Evolutionary conservation across 2,888 invertebrate genomes (phyloP), one percentile per base, ranked within the genome.

Genomic region (Thera britannica): DNA sequence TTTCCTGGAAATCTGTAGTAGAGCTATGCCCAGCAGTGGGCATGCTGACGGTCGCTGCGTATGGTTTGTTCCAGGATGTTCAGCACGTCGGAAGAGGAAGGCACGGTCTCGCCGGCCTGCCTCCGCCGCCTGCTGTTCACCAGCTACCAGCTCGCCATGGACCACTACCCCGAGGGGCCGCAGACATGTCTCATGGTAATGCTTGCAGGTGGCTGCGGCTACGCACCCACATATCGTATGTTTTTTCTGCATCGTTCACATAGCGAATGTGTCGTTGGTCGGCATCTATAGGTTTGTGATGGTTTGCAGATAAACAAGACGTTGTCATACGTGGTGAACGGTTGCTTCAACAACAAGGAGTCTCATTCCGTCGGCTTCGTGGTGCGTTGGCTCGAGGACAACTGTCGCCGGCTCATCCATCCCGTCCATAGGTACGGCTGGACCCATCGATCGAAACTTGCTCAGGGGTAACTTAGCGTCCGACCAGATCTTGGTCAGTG

Each of bases 341-440:
- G 97, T 23, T 97, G 97, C 83, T 98, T 97, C 90, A 97, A 97
- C 85, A 95, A 96, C 41, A 97, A 97, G 86, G 95, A 95, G 69
- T 93, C 94, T 58, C 94, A 98, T 75, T 97, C 97, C 61, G 92
- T 96, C 35, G 96, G 96, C 68, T 98, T 95, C 83, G 96, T 97
- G 68, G 95, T 96, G 62, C 97, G 97, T 83, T 98, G 98, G 98
- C 94, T 98, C 36, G 95, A 95, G 79, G 95, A 96, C 72, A 96
- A 98, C 90, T 96, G 97, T 70, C 97, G 97, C 52, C 94, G 97
- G 55, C 92, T 97, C 54, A 94, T 98, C 54, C 93, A 96, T 66
- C 96, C 97, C 2, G 94, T 98, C 36, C 97, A 98, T 86, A 95
- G 96, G 86, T 96, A 38, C 35, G 23, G 23, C 23, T 23, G 23